Conservation (phyloP, 1,140 invertebrate species). For the Saccostrea echinata region DNA sequence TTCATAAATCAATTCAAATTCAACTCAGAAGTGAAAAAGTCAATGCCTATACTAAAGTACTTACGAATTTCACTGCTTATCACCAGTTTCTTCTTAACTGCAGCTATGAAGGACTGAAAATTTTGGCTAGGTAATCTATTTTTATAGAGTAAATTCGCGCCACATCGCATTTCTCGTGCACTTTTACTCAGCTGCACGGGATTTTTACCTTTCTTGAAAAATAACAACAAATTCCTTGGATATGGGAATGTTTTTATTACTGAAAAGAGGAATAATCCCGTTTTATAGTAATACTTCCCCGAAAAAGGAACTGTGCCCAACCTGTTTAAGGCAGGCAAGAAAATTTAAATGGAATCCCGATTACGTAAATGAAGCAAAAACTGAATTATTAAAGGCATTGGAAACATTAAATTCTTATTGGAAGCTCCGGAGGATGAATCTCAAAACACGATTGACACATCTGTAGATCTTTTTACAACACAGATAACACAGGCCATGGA, state of each 20-base stretch:
- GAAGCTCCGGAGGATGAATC: too few species aligned
- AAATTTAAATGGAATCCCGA: too few species aligned
- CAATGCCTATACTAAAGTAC: neutral
- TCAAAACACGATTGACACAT: too few species aligned
- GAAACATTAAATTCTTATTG: too few species aligned
- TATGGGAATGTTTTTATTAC: neutral
- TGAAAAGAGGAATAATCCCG: too few species aligned
- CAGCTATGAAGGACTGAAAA: neutral
- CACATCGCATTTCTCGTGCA: neutral
- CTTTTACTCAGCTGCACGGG: neutral
- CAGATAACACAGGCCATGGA: too few species aligned
- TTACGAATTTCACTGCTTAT: neutral
- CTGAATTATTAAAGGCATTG: too few species aligned
- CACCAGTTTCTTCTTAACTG: neutral
- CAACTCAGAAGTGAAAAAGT: neutral
- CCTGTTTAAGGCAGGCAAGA: neutral
- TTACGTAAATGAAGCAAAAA: too few species aligned
- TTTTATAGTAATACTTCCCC: too few species aligned
- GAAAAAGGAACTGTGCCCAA: neutral
- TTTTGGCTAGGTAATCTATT: neutral
- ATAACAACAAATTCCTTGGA: neutral
- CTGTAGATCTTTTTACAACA: too few species aligned
- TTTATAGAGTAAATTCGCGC: constrained; percentile 16
- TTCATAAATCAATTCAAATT: neutral
- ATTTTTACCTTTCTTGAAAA: neutral